phyloP scores from a whole-genome alignment of 2,113 vertebrate genomes.

The Tetraodon nigroviridis region DNA sequence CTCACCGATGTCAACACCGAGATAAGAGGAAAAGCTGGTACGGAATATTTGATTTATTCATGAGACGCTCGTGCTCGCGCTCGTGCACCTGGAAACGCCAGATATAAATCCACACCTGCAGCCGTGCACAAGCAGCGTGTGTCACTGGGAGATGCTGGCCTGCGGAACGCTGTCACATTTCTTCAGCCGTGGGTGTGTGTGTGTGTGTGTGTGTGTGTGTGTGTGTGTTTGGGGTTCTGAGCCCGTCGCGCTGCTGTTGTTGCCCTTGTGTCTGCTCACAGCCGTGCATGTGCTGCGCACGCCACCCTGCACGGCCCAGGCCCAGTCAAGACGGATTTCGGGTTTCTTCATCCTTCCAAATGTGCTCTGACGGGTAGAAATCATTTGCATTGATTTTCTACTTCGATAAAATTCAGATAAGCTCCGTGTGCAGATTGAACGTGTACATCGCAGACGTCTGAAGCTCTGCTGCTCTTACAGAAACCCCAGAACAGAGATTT shows the following conservation, averaged over 20 bases:
- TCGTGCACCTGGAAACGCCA: slow-evolving; percentile 20
- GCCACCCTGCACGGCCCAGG: slow-evolving; percentile 13
- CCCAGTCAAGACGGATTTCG: slow-evolving; percentile 3
- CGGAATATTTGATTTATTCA: slow-evolving; percentile 32
- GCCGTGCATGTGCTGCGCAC: slow-evolving; percentile 16
- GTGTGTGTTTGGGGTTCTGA: too few species aligned
- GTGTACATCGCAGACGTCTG: not conserved
- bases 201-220: too few species aligned
- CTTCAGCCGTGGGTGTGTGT: slow-evolving; percentile 4
- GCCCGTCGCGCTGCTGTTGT: too few species aligned
- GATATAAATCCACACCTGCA: slow-evolving; percentile 30
- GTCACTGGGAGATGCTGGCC: slow-evolving; percentile 20
- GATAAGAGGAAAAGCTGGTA: slow-evolving; percentile 4
- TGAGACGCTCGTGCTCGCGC: slow-evolving; percentile 20
- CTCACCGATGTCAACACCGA: not conserved
- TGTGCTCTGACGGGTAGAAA: not conserved
- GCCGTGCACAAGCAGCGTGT: slow-evolving; percentile 1
- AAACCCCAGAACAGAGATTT: not conserved
- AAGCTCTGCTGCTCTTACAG: not conserved
- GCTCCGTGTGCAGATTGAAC: not conserved
- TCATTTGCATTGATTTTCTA: slow-evolving; percentile 1
- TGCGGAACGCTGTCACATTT: slow-evolving; percentile 38
- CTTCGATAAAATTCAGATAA: not conserved
- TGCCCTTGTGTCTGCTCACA: too few species aligned
- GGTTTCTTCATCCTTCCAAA: slow-evolving; percentile 4